Evolutionary conservation across 2,888 invertebrate species (phyloP).

Genomic region (Papilio protenor): DNA sequence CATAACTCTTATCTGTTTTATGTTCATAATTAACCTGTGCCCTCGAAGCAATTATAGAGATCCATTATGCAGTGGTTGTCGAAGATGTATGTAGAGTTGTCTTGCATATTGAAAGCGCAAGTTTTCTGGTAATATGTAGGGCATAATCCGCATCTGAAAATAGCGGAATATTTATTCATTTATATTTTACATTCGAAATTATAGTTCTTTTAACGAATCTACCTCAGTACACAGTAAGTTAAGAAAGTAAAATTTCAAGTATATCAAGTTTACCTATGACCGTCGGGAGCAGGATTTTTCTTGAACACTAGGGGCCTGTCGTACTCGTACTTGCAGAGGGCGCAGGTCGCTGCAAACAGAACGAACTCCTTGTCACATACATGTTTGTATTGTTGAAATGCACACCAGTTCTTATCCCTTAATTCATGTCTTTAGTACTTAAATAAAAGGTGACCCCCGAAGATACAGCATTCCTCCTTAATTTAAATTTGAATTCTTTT

Average conservation of each 20-base stretch:
- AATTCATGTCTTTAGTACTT: too few relatives aligned
- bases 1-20: background rate
- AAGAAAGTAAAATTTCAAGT: background rate
- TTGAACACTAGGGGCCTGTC: slow-evolving; percentile 48
- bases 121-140: slow-evolving; percentile 77
- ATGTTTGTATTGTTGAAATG: background rate
- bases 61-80: slow-evolving; percentile 80
- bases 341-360: slow-evolving; percentile 26
- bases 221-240: background rate
- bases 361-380: background rate
- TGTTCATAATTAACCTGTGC: slow-evolving; percentile 60
- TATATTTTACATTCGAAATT: background rate
- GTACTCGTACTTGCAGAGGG: background rate
- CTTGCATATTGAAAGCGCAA: slow-evolving; percentile 65
- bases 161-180: background rate
- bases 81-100: slow-evolving; percentile 69
- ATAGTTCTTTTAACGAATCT: background rate
- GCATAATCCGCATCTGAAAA: slow-evolving; percentile 73
- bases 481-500: background rate
- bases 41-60: slow-evolving; percentile 73
- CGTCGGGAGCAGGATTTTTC: slow-evolving; percentile 61
- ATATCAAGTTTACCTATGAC: slow-evolving; percentile 59
- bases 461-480: too few relatives aligned
- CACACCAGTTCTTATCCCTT: background rate
- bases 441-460: too few relatives aligned